Evolutionary conservation across 2,888 invertebrate species (phyloP), one percentile per base, ranked within the genome.

Genomic region (Acrobasis repandana): DNA sequence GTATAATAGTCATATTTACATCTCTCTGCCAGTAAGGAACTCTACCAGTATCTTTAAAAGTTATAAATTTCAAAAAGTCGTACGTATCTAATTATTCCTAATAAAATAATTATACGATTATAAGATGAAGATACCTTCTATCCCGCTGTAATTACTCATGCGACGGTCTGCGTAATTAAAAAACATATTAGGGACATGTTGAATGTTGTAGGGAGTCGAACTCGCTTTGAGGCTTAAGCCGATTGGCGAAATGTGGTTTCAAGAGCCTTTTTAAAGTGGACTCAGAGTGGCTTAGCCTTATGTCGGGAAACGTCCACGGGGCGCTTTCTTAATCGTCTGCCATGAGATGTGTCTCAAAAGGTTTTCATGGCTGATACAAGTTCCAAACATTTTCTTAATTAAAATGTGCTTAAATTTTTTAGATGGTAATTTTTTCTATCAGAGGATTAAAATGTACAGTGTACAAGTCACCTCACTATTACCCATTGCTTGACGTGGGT

Each of bases 111-210:
- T n/a, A n/a, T 20, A 20, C 20, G 18, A 18, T 18, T 10, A 20
- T 18, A 2, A 18, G 20, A 11, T 20, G 43, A 50, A 18, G 18
- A 14, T 10, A 50, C 20, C 50, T 63, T 70, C 54, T 38, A 54
- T 16, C 16, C 52, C 11, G n/a, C 20, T 20, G 38, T 54, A 54
- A 14, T 54, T 16, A 43, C 54, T 54, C 54, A 38, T 11, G 20
- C 16, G 18, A 38, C 38, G 54, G 14, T 38, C 38, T 43, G 70
- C 79, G 81, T 88, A 86, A 88, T 87, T 88, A 88, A 86, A 86
- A 86, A 87, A 84, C 79, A 85, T 84, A 84, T 86, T 81, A 84
- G 74, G 73, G 73, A 70, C 74, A 75, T 68, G 71, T 72, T 63
- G 69, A 52, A 67, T 15, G 51, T 49, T 46, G 38, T 14, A 56